Evolutionary conservation across 2,113 vertebrate genomes (phyloP), one percentile per base, ranked within the genome.

Genomic region (Rana temporaria): DNA sequence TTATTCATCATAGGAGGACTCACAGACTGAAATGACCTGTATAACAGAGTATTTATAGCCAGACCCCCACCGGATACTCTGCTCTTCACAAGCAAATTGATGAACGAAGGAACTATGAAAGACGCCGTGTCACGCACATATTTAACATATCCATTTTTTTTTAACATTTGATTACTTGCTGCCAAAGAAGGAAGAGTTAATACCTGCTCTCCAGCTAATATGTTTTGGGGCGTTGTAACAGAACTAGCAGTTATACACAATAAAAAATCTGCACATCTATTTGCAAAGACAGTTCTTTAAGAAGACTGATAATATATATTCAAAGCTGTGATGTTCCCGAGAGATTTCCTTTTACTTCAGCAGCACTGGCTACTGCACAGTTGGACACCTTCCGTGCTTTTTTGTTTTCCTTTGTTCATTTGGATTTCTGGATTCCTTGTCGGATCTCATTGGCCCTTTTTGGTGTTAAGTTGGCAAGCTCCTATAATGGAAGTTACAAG

Each of bases 181-280:
- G 71, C 70, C 70, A 73, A 59, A 73, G 55, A 59, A 32, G 71
- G 38, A 55, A 53, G 70, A 53, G 70, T 72, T 26, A 56, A 6
- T 72, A 56, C 59, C 26, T n/a, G 18, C 1, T 19, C 38, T 60
- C 55, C 56, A 59, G 55, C 55, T 74, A 4, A 34, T 74, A 17
- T 74, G n/a, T 20, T 74, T 34, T 59, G 71, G 71, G 71, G 26
- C 38, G 34, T 74, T 55, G 38, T 20, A 32, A 55, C 57, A 38
- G 57, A 57, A 59, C 19, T 60, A 59, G 26, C 38, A 60, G 72
- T 42, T 60, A 22, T 32, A 11, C 12, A 14, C 14, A 56, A n/a
- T 20, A 14, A n/a, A 14, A 4, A 18, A 55, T 59, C 20, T 17
- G 26, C 63, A 18, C 26, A 65, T 32, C 3, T 65, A 32, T 11